Evolutionary conservation across 2,113 vertebrate species (phyloP).

Genomic region (Atlantisia rogersi): DNA sequence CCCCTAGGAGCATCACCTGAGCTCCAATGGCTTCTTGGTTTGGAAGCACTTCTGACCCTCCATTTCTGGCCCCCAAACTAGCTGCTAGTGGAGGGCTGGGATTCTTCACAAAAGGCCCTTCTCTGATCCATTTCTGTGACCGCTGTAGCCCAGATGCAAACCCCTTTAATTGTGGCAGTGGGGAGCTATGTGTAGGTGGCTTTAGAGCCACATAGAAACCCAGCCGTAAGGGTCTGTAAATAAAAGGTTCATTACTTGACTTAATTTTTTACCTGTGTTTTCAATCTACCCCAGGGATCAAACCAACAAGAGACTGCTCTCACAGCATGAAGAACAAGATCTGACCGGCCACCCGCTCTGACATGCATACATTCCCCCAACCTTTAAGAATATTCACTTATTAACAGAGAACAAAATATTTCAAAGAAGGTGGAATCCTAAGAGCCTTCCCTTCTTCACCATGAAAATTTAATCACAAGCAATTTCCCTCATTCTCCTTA

Average conservation of each 20-base stretch:
- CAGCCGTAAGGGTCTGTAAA: neutral
- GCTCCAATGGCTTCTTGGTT: neutral
- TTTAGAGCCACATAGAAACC: neutral
- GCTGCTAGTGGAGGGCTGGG: neutral
- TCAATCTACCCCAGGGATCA: neutral
- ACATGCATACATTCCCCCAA: neutral
- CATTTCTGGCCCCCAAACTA: neutral
- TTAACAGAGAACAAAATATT: constrained; percentile 54
- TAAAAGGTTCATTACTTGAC: neutral
- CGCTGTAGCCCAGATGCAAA: neutral
- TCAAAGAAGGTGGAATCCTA: constrained; percentile 49
- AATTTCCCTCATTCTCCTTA: constrained; percentile 44
- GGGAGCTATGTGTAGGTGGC: fast-evolving
- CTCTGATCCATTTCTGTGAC: neutral
- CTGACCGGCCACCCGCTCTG: neutral
- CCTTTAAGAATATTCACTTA: constrained; percentile 44
- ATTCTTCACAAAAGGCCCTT: neutral
- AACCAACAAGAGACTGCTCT: neutral
- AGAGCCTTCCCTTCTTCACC: constrained; percentile 26
- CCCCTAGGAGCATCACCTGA: neutral
- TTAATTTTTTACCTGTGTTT: neutral
- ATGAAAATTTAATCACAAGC: constrained; percentile 65
- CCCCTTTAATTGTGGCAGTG: neutral
- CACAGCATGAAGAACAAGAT: neutral
- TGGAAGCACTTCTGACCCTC: neutral